Evolutionary conservation across 1,140 invertebrate genomes (phyloP).

Genomic region (Penaeus indicus): DNA sequence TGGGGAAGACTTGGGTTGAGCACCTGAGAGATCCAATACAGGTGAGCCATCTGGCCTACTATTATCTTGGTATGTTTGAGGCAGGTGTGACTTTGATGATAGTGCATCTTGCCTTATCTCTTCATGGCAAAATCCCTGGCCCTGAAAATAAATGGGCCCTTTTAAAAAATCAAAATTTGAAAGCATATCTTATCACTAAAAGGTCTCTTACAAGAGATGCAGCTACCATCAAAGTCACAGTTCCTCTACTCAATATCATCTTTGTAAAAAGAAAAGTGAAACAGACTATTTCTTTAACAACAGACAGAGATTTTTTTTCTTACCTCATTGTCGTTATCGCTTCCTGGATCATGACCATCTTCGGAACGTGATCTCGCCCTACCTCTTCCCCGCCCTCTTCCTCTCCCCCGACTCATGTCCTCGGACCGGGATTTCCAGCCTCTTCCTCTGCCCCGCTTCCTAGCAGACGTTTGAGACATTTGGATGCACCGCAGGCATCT

Average conservation of each 20-base stretch:
- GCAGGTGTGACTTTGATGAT: slow-evolving; percentile 53
- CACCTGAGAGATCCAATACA: not conserved
- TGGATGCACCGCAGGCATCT: slow-evolving; percentile 56
- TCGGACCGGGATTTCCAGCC: slow-evolving; percentile 31
- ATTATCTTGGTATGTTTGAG: slow-evolving; percentile 10
- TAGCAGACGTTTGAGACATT: slow-evolving; percentile 49
- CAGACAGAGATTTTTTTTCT: not conserved
- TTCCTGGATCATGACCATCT: slow-evolving; percentile 29
- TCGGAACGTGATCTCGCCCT: slow-evolving; percentile 6
- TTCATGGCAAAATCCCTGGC: slow-evolving; percentile 30
- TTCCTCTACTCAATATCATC: not conserved
- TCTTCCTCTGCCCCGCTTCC: slow-evolving; percentile 46
- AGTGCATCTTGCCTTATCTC: slow-evolving; percentile 39
- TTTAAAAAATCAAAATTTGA: not conserved
- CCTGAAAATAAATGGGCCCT: slow-evolving; percentile 58
- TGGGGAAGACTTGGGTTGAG: no score
- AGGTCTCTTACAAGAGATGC: not conserved
- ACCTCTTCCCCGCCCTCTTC: slow-evolving; percentile 23
- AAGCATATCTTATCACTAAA: not conserved
- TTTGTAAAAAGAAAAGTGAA: not conserved
- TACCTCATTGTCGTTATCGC: slow-evolving; percentile 51
- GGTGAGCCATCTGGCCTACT: not conserved
- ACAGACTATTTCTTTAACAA: not conserved
- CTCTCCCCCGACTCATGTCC: not conserved
- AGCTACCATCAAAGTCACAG: slow-evolving; percentile 51